These are phyloP conservation scores for Melanostoma scalare DNA, from an alignment of 2,888 invertebrate genomes.

Conservation along the genomic window DNA sequence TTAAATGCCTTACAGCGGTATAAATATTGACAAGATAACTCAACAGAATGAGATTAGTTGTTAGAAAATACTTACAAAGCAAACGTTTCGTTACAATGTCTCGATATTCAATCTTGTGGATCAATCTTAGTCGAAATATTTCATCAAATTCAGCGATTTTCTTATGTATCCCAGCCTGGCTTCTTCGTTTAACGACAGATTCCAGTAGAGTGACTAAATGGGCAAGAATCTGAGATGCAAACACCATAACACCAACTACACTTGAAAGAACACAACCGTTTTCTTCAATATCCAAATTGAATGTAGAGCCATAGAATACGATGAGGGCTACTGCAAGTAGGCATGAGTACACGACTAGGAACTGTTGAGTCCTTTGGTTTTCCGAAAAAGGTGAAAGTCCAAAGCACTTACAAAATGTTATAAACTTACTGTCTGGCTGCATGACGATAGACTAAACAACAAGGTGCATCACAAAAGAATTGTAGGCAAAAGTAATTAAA, in stretches of 20 bases:
- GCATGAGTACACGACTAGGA: neutral
- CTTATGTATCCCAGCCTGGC: neutral
- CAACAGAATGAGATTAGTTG: neutral
- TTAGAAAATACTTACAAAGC: constrained; percentile 3
- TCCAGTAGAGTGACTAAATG: constrained; percentile 14
- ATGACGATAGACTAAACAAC: neutral
- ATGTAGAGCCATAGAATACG: neutral
- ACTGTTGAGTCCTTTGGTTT: neutral
- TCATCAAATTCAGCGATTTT: constrained; percentile 20
- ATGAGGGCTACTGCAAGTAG: neutral
- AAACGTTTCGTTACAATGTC: neutral
- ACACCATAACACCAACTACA: constrained; percentile 15
- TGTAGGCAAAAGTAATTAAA: too few species aligned
- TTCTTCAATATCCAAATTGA: neutral
- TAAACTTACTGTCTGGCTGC: neutral
- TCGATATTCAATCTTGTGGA: neutral
- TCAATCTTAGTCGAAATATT: constrained; percentile 2
- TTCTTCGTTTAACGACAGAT: neutral
- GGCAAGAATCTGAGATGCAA: constrained; percentile 1
- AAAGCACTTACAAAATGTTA: constrained; percentile 14
- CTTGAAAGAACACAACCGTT: neutral
- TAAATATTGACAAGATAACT: constrained; percentile 10
- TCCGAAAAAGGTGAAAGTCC: constrained; percentile 17
- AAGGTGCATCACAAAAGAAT: too few species aligned
- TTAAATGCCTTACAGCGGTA: neutral